Evolutionary conservation across 2,888 invertebrate species (phyloP).

Genomic region (Neoscelio sp.): DNA sequence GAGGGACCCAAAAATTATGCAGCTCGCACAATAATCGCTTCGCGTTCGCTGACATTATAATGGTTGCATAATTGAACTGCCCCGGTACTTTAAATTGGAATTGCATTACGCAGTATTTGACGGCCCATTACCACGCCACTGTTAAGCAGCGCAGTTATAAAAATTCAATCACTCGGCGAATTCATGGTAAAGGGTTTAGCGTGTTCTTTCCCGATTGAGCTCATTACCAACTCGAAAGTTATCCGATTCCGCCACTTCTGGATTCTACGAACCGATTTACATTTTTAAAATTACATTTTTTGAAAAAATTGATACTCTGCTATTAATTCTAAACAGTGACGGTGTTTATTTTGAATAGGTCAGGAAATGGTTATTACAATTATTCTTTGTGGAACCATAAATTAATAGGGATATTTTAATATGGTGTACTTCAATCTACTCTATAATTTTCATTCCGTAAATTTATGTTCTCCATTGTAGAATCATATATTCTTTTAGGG

Average conservation of each 20-base stretch:
- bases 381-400: too few relatives aligned
- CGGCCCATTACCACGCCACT: conserved; percentile 34
- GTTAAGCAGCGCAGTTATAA: conserved; percentile 21
- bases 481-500: too few relatives aligned
- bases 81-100: conserved; percentile 28
- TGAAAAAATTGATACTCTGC: too few relatives aligned
- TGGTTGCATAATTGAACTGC: conserved; percentile 30
- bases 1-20: neutral
- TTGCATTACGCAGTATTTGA: conserved; percentile 18
- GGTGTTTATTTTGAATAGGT: too few relatives aligned
- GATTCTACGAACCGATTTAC: neutral
- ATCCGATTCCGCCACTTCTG: conserved; percentile 6
- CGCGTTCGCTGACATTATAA: conserved; percentile 30
- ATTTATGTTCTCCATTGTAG: too few relatives aligned
- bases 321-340: too few relatives aligned
- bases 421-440: too few relatives aligned
- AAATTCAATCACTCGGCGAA: conserved; percentile 35
- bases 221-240: conserved; percentile 29
- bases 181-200: conserved; percentile 21
- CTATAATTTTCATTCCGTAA: too few relatives aligned
- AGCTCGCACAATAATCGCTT: neutral
- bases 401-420: too few relatives aligned
- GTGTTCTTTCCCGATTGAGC: conserved; percentile 54
- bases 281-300: too few relatives aligned
- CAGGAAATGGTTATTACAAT: too few relatives aligned